Evolutionary conservation across 2,888 invertebrate species (phyloP).

Genomic region (Synanthedon formicaeformis): DNA sequence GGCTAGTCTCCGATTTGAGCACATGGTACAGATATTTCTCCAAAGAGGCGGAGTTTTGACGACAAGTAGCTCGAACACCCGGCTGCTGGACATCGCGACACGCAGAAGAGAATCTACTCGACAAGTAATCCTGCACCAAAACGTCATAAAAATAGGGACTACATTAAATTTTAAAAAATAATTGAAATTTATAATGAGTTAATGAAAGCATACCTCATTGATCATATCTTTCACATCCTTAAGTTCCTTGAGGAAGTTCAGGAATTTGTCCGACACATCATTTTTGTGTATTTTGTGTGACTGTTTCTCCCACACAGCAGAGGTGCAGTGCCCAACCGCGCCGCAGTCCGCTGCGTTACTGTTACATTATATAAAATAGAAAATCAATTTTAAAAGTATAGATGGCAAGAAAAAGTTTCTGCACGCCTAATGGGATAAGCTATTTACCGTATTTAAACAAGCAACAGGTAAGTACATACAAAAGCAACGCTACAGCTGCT

Average conservation of each 20-base stretch:
- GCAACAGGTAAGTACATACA: no score
- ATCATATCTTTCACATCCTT: slow-evolving; percentile 56
- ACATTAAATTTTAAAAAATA: background rate
- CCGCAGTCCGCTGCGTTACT: slow-evolving; percentile 83
- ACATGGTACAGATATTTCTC: slow-evolving; percentile 85
- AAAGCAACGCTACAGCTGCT: no score
- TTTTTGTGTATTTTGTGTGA: slow-evolving; percentile 74
- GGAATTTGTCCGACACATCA: slow-evolving; percentile 81
- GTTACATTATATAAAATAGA: background rate
- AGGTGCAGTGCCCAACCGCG: slow-evolving; percentile 85
- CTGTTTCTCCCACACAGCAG: slow-evolving; percentile 82
- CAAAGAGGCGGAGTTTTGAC: slow-evolving; percentile 64
- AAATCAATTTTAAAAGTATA: background rate
- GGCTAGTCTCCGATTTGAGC: slow-evolving; percentile 84
- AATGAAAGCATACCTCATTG: slow-evolving; percentile 34
- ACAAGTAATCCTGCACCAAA: slow-evolving; percentile 75
- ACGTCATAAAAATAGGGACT: no score
- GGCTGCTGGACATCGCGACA: slow-evolving; percentile 81
- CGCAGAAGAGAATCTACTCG: slow-evolving; percentile 82
- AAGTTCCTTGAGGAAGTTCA: slow-evolving; percentile 42
- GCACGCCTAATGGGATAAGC: no score
- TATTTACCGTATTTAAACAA: no score
- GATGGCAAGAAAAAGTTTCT: no score
- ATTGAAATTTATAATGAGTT: background rate
- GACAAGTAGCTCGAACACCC: slow-evolving; percentile 76